Base-by-base conservation (phyloP, 2,113 vertebrate species). In the Scomber japonicus region DNA sequence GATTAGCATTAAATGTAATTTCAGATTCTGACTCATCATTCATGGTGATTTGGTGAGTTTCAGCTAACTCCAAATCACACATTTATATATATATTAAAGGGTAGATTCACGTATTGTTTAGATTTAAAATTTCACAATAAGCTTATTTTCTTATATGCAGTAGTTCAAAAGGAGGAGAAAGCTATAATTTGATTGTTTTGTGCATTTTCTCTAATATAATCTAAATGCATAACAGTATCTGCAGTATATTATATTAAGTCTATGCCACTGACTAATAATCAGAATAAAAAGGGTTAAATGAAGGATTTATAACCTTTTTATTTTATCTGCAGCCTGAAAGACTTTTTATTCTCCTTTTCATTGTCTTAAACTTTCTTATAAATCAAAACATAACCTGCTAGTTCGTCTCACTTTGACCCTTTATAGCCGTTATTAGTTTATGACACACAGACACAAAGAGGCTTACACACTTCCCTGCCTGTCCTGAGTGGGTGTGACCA, bases 391-490 rank as follows among this genome's bases (percentile, higher is more conserved):
- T n/a, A 16, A 16, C 10, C 10, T 44, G 40, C 21, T 54, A 31
- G 30, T 21, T 64, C 48, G n/a, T 50, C 11, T 30, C 16, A 27
- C 53, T 81, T 76, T 68, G 71, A 70, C 63, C 67, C 0, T 40
- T 55, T 55, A 12, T 35, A 7, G 17, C 19, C 77, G 49, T 83
- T 62, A 62, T 80, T 74, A 65, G 71, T 77, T 84, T 57, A 80
- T 82, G 89, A 78, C 75, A 78, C 83, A 65, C 46, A 40, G 49
- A 63, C 61, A 70, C 75, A 88, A 84, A 84, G 81, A 86, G 72
- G 78, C 74, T 89, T 81, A 82, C 17, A 64, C 11, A 35, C 35
- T 56, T 77, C 21, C 50, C 60, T 44, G 45, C 17, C 14, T 3
- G 11, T 48, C 35, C 65, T 46, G 14, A 71, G 83, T 81, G 84